Conservation (phyloP, 2,888 invertebrate species). For the Lasius fuliginosus region DNA sequence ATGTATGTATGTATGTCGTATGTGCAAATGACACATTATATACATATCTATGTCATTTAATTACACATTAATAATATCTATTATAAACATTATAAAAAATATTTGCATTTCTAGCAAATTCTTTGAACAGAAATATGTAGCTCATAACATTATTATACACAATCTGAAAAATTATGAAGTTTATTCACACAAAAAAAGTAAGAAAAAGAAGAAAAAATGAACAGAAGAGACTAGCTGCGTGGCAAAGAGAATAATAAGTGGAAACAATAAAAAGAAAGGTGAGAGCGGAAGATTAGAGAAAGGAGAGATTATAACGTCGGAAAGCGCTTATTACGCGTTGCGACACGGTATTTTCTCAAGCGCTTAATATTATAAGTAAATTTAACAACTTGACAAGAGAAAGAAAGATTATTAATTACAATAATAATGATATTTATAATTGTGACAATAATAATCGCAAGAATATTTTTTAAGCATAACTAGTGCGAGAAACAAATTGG, state of each 20-base stretch:
- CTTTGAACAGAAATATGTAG: background rate
- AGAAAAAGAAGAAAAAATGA: slow-evolving; percentile 27
- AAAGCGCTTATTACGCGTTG: slow-evolving; percentile 44
- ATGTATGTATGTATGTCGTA: background rate
- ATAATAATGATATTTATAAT: background rate
- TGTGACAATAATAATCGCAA: slow-evolving; percentile 1
- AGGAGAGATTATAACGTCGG: slow-evolving; percentile 44
- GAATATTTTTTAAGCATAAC: slow-evolving; percentile 14
- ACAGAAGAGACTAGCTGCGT: slow-evolving; percentile 1
- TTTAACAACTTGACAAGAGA: slow-evolving; percentile 33
- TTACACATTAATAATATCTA: background rate
- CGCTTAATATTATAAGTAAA: slow-evolving; percentile 45
- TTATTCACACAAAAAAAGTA: background rate
- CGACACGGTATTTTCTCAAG: slow-evolving; percentile 28
- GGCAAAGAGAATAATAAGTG: background rate
- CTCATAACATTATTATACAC: background rate
- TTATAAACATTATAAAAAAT: background rate
- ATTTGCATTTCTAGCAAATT: background rate
- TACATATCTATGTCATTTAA: background rate
- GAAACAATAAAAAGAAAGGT: slow-evolving; percentile 39
- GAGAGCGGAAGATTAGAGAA: slow-evolving; percentile 27
- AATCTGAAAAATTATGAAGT: slow-evolving; percentile 27
- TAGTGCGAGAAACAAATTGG: background rate
- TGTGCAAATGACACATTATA: background rate
- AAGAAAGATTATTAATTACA: slow-evolving; percentile 30